Evolutionary conservation across 2,797 vertebrate genomes (phyloP).

Genomic region (Falco peregrinus): DNA sequence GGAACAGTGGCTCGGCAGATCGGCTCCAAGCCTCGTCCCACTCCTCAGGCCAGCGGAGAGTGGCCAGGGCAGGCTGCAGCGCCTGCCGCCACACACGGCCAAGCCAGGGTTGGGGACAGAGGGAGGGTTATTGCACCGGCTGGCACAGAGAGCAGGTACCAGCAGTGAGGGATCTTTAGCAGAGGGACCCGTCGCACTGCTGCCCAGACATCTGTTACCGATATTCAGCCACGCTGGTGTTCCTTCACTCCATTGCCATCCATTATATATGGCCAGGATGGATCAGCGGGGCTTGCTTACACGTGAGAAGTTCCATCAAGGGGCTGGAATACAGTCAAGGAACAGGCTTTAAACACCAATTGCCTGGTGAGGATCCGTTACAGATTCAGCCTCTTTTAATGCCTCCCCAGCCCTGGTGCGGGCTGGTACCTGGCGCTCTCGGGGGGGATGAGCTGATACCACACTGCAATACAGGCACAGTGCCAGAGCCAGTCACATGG

Average conservation of each 20-base stretch:
- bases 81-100: rapidly evolving
- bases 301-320: neutral
- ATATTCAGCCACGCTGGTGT: neutral
- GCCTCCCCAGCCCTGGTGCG: rapidly evolving
- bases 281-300: neutral
- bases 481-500: rapidly evolving
- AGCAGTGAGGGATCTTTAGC: neutral
- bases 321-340: neutral
- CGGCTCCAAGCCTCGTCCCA: rapidly evolving
- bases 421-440: rapidly evolving
- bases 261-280: neutral
- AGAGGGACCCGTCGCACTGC: rapidly evolving
- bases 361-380: neutral
- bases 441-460: rapidly evolving
- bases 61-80: rapidly evolving
- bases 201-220: rapidly evolving
- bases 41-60: neutral
- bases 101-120: too few species aligned
- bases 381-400: neutral
- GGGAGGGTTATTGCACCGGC: neutral
- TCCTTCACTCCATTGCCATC: neutral
- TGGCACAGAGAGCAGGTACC: neutral
- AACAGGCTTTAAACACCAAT: neutral
- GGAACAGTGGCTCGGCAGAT: rapidly evolving
- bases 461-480: neutral